Conservation (phyloP, 2,888 invertebrate genomes). For the Gisinianus flammeolus region DNA sequence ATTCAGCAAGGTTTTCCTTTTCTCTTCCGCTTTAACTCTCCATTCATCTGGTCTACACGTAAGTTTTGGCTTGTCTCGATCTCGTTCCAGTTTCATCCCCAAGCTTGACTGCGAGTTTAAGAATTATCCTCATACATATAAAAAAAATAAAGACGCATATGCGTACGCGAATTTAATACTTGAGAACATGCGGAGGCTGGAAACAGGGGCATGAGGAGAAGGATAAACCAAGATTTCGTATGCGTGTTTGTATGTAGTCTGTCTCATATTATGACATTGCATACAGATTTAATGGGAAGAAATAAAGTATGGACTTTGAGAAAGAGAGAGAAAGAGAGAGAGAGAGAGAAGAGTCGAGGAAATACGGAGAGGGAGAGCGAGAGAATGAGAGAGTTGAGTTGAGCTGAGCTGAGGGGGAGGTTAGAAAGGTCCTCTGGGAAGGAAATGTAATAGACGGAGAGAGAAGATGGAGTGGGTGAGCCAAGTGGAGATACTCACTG, state of each 20-base stretch:
- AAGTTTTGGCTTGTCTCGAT: background rate
- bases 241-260: background rate
- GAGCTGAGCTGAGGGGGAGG: background rate
- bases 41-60: no score
- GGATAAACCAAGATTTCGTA: no score
- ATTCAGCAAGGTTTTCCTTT: no score
- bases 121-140: background rate
- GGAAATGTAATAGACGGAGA: slow-evolving; percentile 8
- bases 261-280: slow-evolving; percentile 9
- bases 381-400: no score
- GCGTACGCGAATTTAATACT: background rate
- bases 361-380: background rate
- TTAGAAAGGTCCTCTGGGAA: slow-evolving; percentile 7
- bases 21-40: no score
- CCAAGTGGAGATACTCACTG: slow-evolving; percentile 15
- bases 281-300: background rate
- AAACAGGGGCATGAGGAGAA: background rate
- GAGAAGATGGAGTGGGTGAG: slow-evolving; percentile 14
- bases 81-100: background rate
- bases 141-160: no score
- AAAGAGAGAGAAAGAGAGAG: background rate
- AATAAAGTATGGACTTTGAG: background rate
- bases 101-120: background rate
- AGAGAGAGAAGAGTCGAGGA: background rate
- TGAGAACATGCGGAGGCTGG: slow-evolving; percentile 1